Evolutionary conservation across 2,888 invertebrate genomes (phyloP), one percentile per base, ranked within the genome.

Genomic region (Harpalus rufipes): DNA sequence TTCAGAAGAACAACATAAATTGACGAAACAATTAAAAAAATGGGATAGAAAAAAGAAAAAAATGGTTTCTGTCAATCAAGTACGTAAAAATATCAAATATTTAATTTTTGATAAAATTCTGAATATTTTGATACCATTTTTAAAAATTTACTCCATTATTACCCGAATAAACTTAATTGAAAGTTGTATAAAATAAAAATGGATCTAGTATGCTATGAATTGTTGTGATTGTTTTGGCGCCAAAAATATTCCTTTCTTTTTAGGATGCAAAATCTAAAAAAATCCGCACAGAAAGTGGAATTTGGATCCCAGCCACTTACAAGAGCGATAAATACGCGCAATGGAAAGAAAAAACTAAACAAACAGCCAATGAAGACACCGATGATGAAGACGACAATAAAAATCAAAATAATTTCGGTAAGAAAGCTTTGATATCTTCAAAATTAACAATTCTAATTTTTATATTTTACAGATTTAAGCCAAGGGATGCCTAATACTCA

Each of bases 21-120:
- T 93, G 79, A 93, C 93, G 79, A 93, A 92, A 1, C 93, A 94
- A 86, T 91, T 94, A 87, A 94, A 95, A 89, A 95, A 94, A 89
- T 98, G 99, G 99, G 99, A 99, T 92, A 93, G 98, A 76, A 97
- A 98, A 90, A 95, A 96, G 91, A 99, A 99, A 93, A 98, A 97
- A 92, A 98, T 97, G 95, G 95, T 99, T 44, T 93, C 94, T 32
- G 93, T 94, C 0, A 93, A 93, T 86, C 93, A 93, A 86, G 95
- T 95, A 90, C 5, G 18, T 63, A 12, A 61, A 8, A 61, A n/a
- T n/a, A n/a, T n/a, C n/a, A n/a, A 21, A 21, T 21, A 21, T 21
- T 1, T 1, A 21, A 21, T 21, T 21, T 21, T 21, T 21, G 21
- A n/a, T 3, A 25, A 25, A 25, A 25, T 25, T 25, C 1, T 25